phyloP scores from a whole-genome alignment of 2,113 vertebrate genomes.

The Cyanoliseus patagonus region DNA sequence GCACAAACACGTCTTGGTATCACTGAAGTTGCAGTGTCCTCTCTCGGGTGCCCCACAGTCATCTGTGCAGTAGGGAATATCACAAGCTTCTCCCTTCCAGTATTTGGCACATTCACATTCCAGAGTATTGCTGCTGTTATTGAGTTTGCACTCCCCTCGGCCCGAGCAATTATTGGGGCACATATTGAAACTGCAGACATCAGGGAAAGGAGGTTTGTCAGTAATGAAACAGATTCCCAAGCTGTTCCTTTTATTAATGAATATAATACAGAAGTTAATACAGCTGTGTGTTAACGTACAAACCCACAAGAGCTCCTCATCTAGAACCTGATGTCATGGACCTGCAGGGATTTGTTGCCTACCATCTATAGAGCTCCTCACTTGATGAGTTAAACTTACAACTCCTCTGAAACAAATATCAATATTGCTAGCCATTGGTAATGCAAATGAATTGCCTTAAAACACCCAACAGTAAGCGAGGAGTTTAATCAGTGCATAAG shows the following conservation, averaged over 20 bases:
- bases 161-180: conserved; percentile 95
- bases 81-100: conserved; percentile 94
- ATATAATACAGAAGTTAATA: background rate
- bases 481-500: background rate
- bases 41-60: conserved; percentile 82
- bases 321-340: background rate
- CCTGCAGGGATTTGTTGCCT: background rate
- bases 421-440: background rate
- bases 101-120: conserved; percentile 82
- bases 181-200: conserved; percentile 80
- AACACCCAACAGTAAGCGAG: background rate
- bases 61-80: conserved; percentile 83
- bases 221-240: background rate
- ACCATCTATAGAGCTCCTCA: background rate
- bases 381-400: background rate
- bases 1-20: conserved; percentile 80
- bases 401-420: background rate
- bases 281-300: background rate
- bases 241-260: background rate
- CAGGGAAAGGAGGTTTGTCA: background rate
- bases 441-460: background rate
- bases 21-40: conserved; percentile 77
- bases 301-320: background rate
- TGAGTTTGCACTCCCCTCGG: conserved; percentile 82
- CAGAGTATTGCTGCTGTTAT: conserved; percentile 64